Evolutionary conservation across 92 coral and sea anemone species (phyloP).

Genomic region (Parazoanthus swiftii): DNA sequence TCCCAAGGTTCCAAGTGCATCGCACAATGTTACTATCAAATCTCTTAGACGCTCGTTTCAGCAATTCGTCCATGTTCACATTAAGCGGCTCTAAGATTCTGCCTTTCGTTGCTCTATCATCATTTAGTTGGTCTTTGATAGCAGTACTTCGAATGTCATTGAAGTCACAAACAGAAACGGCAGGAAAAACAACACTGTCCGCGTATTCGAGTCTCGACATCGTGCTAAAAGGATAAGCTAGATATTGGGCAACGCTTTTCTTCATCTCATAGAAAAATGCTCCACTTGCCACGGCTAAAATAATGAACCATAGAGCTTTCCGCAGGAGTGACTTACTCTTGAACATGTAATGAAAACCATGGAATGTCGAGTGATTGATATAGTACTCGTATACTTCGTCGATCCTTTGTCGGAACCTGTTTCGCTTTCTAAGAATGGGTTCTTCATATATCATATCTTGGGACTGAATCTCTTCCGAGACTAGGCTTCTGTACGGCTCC

Average conservation of each 20-base stretch:
- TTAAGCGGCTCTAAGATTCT: conserved; percentile 1
- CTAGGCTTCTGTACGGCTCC: conserved; percentile 20
- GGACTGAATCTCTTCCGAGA: conserved; percentile 32
- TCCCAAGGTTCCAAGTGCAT: conserved; percentile 56
- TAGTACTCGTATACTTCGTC: conserved; percentile 52
- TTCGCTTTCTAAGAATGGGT: conserved; percentile 15
- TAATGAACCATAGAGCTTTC: conserved; percentile 65
- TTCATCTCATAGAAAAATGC: conserved; percentile 77
- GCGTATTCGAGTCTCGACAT: conserved; percentile 78
- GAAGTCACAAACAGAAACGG: conserved; percentile 81
- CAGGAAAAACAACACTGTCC: conserved; percentile 59
- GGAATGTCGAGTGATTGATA: conserved; percentile 68
- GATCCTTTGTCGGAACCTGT: conserved; percentile 47
- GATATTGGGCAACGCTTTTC: conserved; percentile 62
- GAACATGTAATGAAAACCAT: conserved; percentile 80
- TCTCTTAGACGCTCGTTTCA: conserved; percentile 41
- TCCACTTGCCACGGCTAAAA: conserved; percentile 65
- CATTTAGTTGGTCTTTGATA: conserved; percentile 9
- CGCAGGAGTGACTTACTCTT: conserved; percentile 78
- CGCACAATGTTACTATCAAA: conserved; percentile 54
- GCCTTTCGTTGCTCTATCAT: neutral
- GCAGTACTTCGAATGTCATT: conserved; percentile 68
- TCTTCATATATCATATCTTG: conserved; percentile 39
- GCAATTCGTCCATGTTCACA: conserved; percentile 42
- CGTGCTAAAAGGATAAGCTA: conserved; percentile 74